Conservation (phyloP, 1,140 invertebrate species). For the Macrosteles quadrilineatus region DNA sequence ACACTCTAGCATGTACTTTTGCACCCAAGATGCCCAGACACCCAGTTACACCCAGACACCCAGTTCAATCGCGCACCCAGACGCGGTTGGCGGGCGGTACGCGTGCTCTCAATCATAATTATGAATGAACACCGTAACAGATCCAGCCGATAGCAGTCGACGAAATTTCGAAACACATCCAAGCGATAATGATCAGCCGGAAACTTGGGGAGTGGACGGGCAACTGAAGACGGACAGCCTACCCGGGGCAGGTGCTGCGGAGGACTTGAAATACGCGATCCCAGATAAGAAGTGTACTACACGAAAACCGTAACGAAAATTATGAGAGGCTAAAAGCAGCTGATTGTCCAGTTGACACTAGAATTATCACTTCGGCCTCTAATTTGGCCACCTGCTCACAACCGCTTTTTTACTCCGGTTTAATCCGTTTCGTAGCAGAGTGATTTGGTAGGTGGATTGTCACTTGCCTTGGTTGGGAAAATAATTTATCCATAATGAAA, state of each 20-base stretch:
- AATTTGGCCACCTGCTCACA: slow-evolving; percentile 21
- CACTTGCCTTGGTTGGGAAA: no score
- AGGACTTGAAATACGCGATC: slow-evolving; percentile 25
- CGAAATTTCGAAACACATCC: slow-evolving; percentile 25
- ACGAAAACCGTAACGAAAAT: slow-evolving; percentile 30
- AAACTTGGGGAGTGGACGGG: not conserved
- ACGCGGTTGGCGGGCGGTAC: not conserved
- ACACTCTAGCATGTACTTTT: no score
- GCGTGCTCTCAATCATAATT: slow-evolving; percentile 15
- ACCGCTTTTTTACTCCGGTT: no score
- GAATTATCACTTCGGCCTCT: slow-evolving; percentile 10
- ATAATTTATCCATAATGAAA: no score
- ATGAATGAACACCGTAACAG: slow-evolving; percentile 22
- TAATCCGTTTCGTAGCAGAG: no score
- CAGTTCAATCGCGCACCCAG: no score
- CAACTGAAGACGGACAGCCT: slow-evolving; percentile 1
- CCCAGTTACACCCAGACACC: no score
- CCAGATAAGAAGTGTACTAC: slow-evolving; percentile 30
- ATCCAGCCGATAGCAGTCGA: slow-evolving; percentile 1
- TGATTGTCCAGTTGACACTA: slow-evolving; percentile 16
- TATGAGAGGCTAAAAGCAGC: slow-evolving; percentile 28
- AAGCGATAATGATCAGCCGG: not conserved
- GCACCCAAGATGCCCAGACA: no score
- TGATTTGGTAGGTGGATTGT: no score
- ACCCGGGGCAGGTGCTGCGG: not conserved